Base-by-base conservation (phyloP, 1,140 invertebrate genomes). In the Drosophila kurseongensis region DNA sequence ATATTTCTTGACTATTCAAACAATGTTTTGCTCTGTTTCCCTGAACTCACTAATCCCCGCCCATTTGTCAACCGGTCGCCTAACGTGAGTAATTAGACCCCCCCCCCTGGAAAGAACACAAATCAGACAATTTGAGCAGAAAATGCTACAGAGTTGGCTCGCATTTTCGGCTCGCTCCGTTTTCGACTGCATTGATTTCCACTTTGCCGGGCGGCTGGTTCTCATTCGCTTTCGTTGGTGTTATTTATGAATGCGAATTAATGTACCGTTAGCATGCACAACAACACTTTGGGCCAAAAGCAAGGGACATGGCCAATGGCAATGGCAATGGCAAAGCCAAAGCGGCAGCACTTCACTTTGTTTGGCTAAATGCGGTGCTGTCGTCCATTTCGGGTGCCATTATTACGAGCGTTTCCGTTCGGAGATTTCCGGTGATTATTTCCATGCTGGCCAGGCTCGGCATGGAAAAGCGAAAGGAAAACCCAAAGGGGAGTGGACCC, bases 371-470 rank as follows among this genome's bases (percentile, higher is more conserved):
- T 81, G 81, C 82, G 82, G 63, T 42, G 82, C 63, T 76, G 66
- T 76, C 84, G 76, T 79, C 80, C 84, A 68, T 73, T 86, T 89
- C 57, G 71, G 79, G 55, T 79, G 72, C 83, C 83, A 79, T 86
- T 88, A 89, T 86, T 88, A 75, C 63, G 67, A 74, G 76, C 83
- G 79, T 88, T 88, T 88, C 83, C 83, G 84, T 72, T 79, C 57
- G 60, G 67, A 88, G 83, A 88, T 89, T 88, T 88, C 83, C 83
- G 83, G 83, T 89, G 83, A 88, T 88, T 88, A 88, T 83, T 88
- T 89, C 59, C 74, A 75, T 76, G 73, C 45, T 55, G 78, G 59
- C 63, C 8, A 32, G 29, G 6, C 29, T 32, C 48, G 23, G 54
- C 54, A 55, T 16, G 42, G 41, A 38, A 38, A 68, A 59, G 13